Evolutionary conservation across 2,113 vertebrate species (phyloP).

Genomic region (Stomatorhinus ivindoensis): DNA sequence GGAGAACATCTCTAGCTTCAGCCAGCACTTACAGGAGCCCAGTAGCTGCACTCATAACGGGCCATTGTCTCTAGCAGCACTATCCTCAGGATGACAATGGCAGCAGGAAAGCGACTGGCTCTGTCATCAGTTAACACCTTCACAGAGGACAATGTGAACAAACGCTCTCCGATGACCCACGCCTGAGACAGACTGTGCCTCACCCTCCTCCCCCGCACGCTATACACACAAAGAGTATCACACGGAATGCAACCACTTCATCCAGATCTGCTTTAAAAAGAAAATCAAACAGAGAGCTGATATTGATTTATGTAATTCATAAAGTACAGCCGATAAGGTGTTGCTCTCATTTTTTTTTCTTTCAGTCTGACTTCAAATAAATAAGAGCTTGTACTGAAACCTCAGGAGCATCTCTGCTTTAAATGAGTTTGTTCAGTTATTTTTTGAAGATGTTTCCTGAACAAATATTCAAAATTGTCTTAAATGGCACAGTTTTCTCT

Average conservation of each 20-base stretch:
- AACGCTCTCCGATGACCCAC: background rate
- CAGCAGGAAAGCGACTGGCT: background rate
- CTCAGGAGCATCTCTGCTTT: background rate
- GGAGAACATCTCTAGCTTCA: background rate
- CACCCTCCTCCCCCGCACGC: background rate
- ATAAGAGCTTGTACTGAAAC: background rate
- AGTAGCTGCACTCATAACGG: background rate
- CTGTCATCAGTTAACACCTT: background rate
- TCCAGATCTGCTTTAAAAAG: background rate
- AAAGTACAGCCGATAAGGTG: background rate
- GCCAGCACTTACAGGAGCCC: background rate
- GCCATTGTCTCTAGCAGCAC: background rate
- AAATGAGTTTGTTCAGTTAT: background rate
- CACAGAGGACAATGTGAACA: background rate
- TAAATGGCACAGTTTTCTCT: background rate
- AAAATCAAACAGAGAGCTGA: constrained; percentile 1
- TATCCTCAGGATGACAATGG: background rate
- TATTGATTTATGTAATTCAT: constrained; percentile 16
- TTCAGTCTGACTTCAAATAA: background rate
- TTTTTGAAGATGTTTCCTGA: background rate
- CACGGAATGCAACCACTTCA: background rate
- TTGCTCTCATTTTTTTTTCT: background rate
- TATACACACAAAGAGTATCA: background rate
- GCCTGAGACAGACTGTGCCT: background rate
- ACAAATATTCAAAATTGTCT: background rate